phyloP scores from a whole-genome alignment of 2,888 invertebrate genomes.

The Pristionchus entomophagus region DNA sequence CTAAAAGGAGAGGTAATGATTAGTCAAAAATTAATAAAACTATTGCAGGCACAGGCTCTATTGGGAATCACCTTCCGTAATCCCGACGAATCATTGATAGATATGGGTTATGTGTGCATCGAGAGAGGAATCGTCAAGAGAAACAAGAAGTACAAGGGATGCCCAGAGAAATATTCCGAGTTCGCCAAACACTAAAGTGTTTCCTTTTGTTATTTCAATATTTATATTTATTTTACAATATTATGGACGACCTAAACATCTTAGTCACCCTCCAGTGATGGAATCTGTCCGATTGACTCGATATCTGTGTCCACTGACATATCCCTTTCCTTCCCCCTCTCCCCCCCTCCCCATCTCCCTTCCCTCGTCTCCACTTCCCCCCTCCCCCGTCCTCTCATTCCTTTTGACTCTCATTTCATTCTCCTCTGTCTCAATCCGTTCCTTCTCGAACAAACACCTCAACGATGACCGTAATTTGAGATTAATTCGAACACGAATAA shows the following conservation, averaged over 20 bases:
- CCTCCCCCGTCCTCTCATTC: too few species aligned
- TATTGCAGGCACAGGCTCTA: slow-evolving; percentile 77
- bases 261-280: too few species aligned
- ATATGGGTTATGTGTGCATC: slow-evolving; percentile 79
- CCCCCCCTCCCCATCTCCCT: background rate
- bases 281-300: background rate
- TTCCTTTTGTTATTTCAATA: too few species aligned
- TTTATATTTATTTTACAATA: too few species aligned
- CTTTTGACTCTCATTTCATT: background rate
- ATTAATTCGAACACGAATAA: background rate
- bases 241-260: too few species aligned
- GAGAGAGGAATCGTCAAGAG: slow-evolving; percentile 77
- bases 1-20: background rate
- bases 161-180: slow-evolving; percentile 36
- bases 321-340: background rate
- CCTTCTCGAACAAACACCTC: background rate
- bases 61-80: slow-evolving; percentile 78
- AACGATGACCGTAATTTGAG: background rate
- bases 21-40: background rate
- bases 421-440: background rate
- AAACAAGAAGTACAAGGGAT: slow-evolving; percentile 46
- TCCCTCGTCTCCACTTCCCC: too few species aligned
- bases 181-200: background rate
- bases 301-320: background rate
- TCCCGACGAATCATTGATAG: slow-evolving; percentile 78